phyloP scores from a whole-genome alignment of 2,113 vertebrate genomes.

The Gadus chalcogrammus region DNA sequence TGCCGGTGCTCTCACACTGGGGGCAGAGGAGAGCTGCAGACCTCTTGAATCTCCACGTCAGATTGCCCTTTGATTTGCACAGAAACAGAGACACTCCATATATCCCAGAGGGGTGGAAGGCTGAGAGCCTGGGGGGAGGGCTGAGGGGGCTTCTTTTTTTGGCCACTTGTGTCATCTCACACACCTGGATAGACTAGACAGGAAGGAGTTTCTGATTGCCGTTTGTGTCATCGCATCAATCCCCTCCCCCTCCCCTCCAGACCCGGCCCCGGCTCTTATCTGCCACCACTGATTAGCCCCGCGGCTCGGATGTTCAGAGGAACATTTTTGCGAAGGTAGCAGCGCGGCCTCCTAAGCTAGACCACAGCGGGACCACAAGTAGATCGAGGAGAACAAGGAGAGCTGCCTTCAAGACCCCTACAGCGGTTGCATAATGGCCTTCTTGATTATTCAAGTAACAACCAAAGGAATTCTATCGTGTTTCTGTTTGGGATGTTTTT shows the following conservation, averaged over 20 bases:
- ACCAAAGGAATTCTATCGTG: not conserved
- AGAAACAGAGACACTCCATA: slow-evolving; percentile 42
- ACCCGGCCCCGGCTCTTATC: no score
- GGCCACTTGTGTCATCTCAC: slow-evolving; percentile 34
- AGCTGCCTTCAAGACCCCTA: not conserved
- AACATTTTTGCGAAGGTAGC: no score
- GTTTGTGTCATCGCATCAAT: slow-evolving; percentile 25
- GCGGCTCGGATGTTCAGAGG: no score
- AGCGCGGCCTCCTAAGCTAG: not conserved
- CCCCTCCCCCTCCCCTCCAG: not conserved
- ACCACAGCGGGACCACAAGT: not conserved
- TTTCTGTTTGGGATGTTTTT: not conserved
- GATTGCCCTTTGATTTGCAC: slow-evolving; percentile 41
- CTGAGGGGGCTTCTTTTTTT: slow-evolving; percentile 10
- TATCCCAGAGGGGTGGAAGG: slow-evolving; percentile 32
- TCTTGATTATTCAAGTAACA: not conserved
- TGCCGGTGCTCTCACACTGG: slow-evolving; percentile 21
- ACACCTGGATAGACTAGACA: slow-evolving; percentile 35
- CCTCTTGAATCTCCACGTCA: slow-evolving; percentile 42
- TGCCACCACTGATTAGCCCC: no score
- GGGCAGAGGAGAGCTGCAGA: slow-evolving; percentile 38
- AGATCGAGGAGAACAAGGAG: not conserved
- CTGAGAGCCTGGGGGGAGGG: not conserved
- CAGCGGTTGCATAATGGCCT: not conserved
- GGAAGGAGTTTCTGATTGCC: slow-evolving; percentile 18